phyloP scores from a whole-genome alignment of 2,797 vertebrate species.

The Pangasius larnaudii region DNA sequence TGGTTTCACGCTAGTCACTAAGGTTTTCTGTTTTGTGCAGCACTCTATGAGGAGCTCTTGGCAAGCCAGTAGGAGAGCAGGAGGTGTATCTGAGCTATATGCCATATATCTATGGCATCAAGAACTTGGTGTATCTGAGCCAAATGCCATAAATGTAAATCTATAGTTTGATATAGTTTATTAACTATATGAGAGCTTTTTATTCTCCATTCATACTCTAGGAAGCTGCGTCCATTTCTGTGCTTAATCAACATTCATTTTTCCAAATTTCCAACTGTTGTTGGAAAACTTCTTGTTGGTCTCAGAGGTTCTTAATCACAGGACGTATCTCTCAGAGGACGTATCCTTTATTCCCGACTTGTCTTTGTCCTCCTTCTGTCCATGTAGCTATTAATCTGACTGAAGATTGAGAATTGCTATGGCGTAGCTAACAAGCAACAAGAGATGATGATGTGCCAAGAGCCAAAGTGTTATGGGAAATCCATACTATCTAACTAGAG shows the following conservation, averaged over 20 bases:
- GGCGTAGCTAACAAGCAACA: not conserved
- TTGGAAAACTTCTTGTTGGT: not conserved
- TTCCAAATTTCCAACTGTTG: too few relatives aligned
- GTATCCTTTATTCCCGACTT: not conserved
- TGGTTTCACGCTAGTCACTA: not conserved
- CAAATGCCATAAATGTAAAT: too few relatives aligned
- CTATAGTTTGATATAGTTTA: not conserved
- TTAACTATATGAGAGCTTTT: not conserved
- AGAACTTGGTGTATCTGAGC: not conserved
- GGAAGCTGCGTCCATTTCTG: not conserved
- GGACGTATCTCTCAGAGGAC: not conserved
- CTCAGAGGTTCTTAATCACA: too few relatives aligned
- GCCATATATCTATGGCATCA: too few relatives aligned
- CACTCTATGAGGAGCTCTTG: not conserved
- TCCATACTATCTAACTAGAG: not conserved
- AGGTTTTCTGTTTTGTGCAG: not conserved
- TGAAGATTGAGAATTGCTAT: not conserved
- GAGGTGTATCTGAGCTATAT: not conserved
- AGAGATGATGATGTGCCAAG: not conserved
- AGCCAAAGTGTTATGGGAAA: not conserved
- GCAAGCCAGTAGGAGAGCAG: not conserved
- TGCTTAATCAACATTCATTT: not conserved
- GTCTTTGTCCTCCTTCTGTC: not conserved
- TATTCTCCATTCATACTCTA: not conserved
- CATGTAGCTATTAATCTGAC: not conserved